These are phyloP conservation scores for Hesperia comma DNA, from an alignment of 2,888 invertebrate species.

Conservation along the genomic window DNA sequence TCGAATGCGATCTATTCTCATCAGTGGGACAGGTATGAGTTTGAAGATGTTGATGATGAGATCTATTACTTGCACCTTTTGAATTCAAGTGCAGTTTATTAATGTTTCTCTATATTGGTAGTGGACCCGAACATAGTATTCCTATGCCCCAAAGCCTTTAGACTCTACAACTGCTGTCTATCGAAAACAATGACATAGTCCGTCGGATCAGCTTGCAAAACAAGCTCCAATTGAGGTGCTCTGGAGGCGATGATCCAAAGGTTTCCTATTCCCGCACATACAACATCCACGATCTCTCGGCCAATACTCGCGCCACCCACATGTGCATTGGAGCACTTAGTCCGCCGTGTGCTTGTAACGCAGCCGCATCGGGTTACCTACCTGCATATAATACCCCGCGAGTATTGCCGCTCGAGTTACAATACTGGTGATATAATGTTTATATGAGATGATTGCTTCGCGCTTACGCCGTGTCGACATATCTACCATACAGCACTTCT, in stretches of 20 bases:
- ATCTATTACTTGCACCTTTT: too few relatives aligned
- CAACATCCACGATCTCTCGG: slow-evolving; percentile 3
- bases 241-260: neutral
- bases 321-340: slow-evolving; percentile 23
- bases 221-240: neutral
- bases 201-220: too few relatives aligned
- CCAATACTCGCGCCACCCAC: slow-evolving; percentile 16
- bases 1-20: too few relatives aligned
- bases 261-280: neutral
- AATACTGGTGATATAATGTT: slow-evolving; percentile 4
- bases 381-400: slow-evolving; percentile 12
- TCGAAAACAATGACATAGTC: too few relatives aligned
- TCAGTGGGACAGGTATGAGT: too few relatives aligned
- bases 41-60: too few relatives aligned
- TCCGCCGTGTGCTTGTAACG: slow-evolving; percentile 12
- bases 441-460: slow-evolving; percentile 6
- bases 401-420: slow-evolving; percentile 16
- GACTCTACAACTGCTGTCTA: too few relatives aligned
- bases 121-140: too few relatives aligned
- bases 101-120: too few relatives aligned
- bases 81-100: too few relatives aligned
- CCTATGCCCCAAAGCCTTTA: too few relatives aligned
- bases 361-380: slow-evolving; percentile 16
- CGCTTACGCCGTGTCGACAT: slow-evolving; percentile 3
- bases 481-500: neutral